Percentiles rank a stretch among this genome's conserved stretches.
phyloP scores from a whole-genome alignment of 2,888 invertebrate genomes.

The Rotaria sp. region DNA sequence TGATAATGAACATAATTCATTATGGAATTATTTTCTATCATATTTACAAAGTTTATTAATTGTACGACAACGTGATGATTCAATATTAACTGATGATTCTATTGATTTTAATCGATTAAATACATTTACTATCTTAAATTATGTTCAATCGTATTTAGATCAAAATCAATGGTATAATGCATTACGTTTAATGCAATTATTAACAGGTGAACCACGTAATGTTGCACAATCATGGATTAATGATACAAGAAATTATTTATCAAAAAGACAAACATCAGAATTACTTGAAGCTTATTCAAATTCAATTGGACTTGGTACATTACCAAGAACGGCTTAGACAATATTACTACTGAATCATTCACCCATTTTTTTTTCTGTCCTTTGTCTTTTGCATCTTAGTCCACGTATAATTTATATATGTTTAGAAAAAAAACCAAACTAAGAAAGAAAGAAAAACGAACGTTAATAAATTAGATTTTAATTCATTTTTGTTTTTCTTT shows the following conservation, averaged over 20 bases:
- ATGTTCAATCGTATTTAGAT: slow-evolving; percentile 37
- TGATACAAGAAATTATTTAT: slow-evolving; percentile 32
- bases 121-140: slow-evolving; percentile 37
- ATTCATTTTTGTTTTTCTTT: neutral
- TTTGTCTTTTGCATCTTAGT: neutral
- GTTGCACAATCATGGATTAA: slow-evolving; percentile 35
- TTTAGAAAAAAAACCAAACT: neutral
- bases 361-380: neutral
- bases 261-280: slow-evolving; percentile 38
- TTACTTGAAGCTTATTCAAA: slow-evolving; percentile 36
- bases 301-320: slow-evolving; percentile 36
- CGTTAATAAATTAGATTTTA: neutral
- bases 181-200: slow-evolving; percentile 36
- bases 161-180: slow-evolving; percentile 36
- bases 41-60: slow-evolving; percentile 39
- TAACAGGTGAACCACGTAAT: slow-evolving; percentile 34
- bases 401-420: neutral
- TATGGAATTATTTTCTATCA: slow-evolving; percentile 39
- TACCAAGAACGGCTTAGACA: neutral
- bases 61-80: slow-evolving; percentile 30
- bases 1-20: slow-evolving; percentile 34
- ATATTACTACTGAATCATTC: neutral
- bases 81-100: slow-evolving; percentile 13
- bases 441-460: neutral
- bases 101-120: slow-evolving; percentile 12